phyloP scores from a whole-genome alignment of 2,888 invertebrate species.

The Anticlea derivata region DNA sequence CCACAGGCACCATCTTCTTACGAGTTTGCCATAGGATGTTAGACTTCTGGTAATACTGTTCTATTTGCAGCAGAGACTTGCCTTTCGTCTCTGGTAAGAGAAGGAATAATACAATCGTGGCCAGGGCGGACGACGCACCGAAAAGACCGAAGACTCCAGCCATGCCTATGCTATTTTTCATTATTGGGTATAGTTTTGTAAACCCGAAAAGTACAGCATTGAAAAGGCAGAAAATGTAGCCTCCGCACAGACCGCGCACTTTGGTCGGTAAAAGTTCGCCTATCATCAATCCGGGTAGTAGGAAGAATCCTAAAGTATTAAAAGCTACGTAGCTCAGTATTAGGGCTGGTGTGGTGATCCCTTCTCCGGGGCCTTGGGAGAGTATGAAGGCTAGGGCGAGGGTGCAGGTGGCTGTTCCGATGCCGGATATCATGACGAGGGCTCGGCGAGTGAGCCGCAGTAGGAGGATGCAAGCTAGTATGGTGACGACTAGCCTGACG shows the following conservation, averaged over 20 bases:
- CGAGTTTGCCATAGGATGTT: slow-evolving; percentile 85
- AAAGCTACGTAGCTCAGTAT: slow-evolving; percentile 88
- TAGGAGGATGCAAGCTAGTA: slow-evolving; percentile 86
- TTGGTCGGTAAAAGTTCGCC: slow-evolving; percentile 90
- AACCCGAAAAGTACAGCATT: slow-evolving; percentile 87
- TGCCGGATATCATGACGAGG: slow-evolving; percentile 86
- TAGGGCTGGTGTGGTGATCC: slow-evolving; percentile 56
- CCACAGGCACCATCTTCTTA: slow-evolving; percentile 53
- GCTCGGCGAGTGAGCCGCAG: slow-evolving; percentile 86
- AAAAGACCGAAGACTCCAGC: slow-evolving; percentile 89
- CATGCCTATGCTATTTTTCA: slow-evolving; percentile 85
- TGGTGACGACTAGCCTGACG: slow-evolving; percentile 86
- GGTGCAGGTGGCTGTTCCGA: slow-evolving; percentile 87
- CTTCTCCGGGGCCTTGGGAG: slow-evolving; percentile 52
- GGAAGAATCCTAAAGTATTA: slow-evolving; percentile 89
- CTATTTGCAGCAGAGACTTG: slow-evolving; percentile 88
- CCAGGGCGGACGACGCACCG: slow-evolving; percentile 84
- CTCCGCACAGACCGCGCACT: slow-evolving; percentile 89
- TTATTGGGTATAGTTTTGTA: slow-evolving; percentile 88
- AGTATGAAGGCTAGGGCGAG: slow-evolving; percentile 78
- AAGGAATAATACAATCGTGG: slow-evolving; percentile 86
- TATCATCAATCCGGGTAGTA: slow-evolving; percentile 89
- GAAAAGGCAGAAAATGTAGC: slow-evolving; percentile 88
- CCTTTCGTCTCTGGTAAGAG: slow-evolving; percentile 90
- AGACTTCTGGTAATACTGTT: slow-evolving; percentile 89